Evolutionary conservation across 2,113 vertebrate genomes (phyloP).

Genomic region (Saguinus imperator): DNA sequence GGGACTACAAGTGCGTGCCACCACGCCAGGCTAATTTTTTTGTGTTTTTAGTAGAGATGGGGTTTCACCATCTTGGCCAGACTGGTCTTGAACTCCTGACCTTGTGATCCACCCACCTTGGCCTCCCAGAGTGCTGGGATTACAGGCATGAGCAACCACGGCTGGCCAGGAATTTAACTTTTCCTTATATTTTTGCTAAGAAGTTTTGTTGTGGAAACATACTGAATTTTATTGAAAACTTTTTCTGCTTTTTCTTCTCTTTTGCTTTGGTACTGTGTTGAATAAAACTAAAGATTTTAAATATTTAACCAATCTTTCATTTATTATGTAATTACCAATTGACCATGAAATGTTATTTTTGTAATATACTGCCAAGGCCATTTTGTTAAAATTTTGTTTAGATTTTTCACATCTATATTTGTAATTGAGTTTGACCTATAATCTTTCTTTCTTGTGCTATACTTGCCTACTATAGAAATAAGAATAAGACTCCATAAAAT

Average conservation of each 20-base stretch:
- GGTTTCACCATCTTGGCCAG: no score
- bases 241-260: neutral
- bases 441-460: neutral
- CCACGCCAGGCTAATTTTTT: no score
- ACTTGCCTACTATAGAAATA: neutral
- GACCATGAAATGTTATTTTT: neutral
- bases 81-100: no score
- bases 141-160: no score
- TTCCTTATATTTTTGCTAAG: neutral
- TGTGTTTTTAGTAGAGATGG: no score
- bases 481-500: neutral
- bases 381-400: slow-evolving; percentile 2
- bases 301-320: neutral
- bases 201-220: neutral
- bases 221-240: neutral
- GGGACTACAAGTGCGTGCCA: no score
- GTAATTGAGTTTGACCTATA: neutral
- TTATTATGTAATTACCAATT: neutral
- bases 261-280: neutral
- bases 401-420: neutral
- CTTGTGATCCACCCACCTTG: no score
- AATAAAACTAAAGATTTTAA: neutral
- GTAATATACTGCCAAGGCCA: neutral
- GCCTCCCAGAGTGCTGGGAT: no score
- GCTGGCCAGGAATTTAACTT: neutral